A percentile compares a stretch with the other conserved stretches of the same genome.
Evolutionary conservation across 2,888 invertebrate species (phyloP).

Genomic region (Cosmorhoe ocellata): DNA sequence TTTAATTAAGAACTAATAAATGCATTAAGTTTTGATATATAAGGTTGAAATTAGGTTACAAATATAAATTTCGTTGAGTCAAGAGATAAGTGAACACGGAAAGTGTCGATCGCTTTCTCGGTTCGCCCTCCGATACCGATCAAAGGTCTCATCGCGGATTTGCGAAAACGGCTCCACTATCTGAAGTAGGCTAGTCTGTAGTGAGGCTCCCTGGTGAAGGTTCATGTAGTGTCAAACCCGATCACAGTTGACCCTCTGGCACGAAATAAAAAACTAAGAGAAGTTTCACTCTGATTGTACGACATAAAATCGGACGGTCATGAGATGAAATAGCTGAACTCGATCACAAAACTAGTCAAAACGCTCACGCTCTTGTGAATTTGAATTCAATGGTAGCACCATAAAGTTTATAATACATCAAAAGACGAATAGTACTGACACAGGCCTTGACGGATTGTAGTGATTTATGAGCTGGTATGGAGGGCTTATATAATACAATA

Average conservation of each 20-base stretch:
- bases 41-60: constrained; percentile 51
- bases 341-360: too few relatives aligned
- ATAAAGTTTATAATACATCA: constrained; percentile 5
- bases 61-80: constrained; percentile 36
- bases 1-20: constrained; percentile 16
- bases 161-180: constrained; percentile 57
- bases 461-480: constrained; percentile 59
- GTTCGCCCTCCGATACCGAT: constrained; percentile 67
- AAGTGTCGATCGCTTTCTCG: constrained; percentile 69
- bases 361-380: too few relatives aligned
- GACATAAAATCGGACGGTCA: too few relatives aligned
- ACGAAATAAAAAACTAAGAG: neutral
- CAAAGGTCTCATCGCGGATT: constrained; percentile 62
- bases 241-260: constrained; percentile 32
- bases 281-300: too few relatives aligned
- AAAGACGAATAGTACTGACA: constrained; percentile 1
- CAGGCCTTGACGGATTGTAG: constrained; percentile 42
- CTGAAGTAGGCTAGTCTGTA: too few relatives aligned
- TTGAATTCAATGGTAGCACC: neutral
- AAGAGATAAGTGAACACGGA: constrained; percentile 64
- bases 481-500: constrained; percentile 52
- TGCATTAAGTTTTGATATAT: constrained; percentile 21
- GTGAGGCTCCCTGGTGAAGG: constrained; percentile 51
- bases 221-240: constrained; percentile 64
- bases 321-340: too few relatives aligned